phyloP scores from a whole-genome alignment of 1,140 invertebrate genomes.

The Drosophila chauvacae region DNA sequence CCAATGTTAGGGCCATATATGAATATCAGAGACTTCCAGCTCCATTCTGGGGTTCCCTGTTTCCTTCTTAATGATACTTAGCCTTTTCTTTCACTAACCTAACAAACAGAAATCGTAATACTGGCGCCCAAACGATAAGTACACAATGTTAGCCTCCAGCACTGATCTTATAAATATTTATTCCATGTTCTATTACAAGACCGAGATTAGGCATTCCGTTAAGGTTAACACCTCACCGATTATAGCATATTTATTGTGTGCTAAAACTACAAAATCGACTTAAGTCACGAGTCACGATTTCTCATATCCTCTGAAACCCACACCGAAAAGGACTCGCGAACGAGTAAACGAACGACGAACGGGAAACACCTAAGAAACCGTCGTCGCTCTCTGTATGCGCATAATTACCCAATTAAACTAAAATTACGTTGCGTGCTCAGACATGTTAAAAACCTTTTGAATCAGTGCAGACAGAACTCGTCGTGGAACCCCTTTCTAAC shows the following conservation, averaged over 20 bases:
- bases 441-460: conserved; percentile 80
- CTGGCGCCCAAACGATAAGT: too few species aligned
- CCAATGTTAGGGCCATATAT: too few species aligned
- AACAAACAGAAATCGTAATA: too few species aligned
- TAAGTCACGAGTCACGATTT: conserved; percentile 37
- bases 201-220: background rate
- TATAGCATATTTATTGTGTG: conserved; percentile 1
- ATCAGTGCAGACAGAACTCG: conserved; percentile 59
- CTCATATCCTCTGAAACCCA: conserved; percentile 4
- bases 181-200: background rate
- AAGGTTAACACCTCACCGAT: conserved; percentile 15
- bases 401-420: conserved; percentile 84
- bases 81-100: too few species aligned
- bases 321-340: conserved; percentile 1
- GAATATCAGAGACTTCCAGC: too few species aligned
- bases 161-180: background rate
- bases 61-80: too few species aligned
- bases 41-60: too few species aligned
- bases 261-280: conserved; percentile 27
- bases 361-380: conserved; percentile 29
- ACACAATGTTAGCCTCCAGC: too few species aligned
- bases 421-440: conserved; percentile 84
- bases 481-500: conserved; percentile 4
- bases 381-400: conserved; percentile 74
- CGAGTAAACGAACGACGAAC: background rate